Base-by-base conservation (phyloP, 2,888 invertebrate genomes). In the Gryllus longicercus region DNA sequence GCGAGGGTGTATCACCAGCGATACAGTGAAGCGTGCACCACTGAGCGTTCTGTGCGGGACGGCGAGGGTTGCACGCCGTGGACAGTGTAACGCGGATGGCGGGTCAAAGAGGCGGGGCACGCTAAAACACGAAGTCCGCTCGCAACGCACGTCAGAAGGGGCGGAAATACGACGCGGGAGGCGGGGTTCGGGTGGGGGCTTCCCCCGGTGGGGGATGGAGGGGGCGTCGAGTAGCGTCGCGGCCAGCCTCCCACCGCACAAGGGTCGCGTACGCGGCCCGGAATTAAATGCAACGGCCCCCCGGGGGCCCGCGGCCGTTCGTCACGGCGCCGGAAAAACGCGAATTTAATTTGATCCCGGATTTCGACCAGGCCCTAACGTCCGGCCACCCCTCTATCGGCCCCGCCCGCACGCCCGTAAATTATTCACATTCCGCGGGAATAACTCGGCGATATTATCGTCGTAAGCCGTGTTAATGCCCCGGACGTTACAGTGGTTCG, bases 361-460 rank as follows among this genome's bases (percentile, higher is more conserved):
- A 63, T 63, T 63, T 63, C 63, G 63, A n/a, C n/a, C n/a, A 63
- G 63, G 16, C 63, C 63, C 16, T 63, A 18, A 63, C 63, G n/a
- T 63, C 63, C 63, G 63, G 38, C 63, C 63, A 1, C 63, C 63
- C 63, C 63, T 14, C 38, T 38, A 38, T 38, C 63, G 63, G 63
- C 63, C 16, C 38, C 63, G 63, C 16, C 63, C 16, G 8, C n/a
- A 14, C 63, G 63, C n/a, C 63, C 63, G 63, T 63, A 63, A 63
- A 63, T 63, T 63, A 63, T 63, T 63, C 63, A n/a, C 63, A 63
- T 63, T 63, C 63, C 63, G 63, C 63, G 63, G 63, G 14, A 63
- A 63, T 63, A 63, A 63, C 63, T 63, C n/a, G 63, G 63, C 63
- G 63, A 63, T 63, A 63, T 63, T 63, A n/a, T n/a, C n/a, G 63